Percentiles rank a stretch among this genome's conserved stretches.
Evolutionary conservation across 1,140 invertebrate species (phyloP).

Genomic region (Drosophila ficusphila): DNA sequence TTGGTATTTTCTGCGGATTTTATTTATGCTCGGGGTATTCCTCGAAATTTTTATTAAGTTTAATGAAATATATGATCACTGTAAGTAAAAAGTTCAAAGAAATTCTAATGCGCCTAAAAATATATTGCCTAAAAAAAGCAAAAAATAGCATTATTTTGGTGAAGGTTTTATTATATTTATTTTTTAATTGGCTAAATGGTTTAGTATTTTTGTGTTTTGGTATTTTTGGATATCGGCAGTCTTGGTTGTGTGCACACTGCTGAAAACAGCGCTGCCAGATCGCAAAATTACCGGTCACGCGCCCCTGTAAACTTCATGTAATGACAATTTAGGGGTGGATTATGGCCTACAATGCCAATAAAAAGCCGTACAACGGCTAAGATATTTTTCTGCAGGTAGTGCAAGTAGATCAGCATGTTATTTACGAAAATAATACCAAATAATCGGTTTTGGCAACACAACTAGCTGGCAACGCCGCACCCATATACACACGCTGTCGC

Average conservation of each 20-base stretch:
- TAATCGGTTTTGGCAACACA: background rate
- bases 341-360: background rate
- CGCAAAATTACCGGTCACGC: background rate
- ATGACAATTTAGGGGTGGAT: too few species aligned
- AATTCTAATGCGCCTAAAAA: too few species aligned
- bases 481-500: slow-evolving; percentile 59
- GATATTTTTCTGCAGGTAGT: background rate
- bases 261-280: background rate
- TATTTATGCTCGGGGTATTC: too few species aligned
- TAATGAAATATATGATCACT: too few species aligned
- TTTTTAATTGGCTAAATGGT: too few species aligned
- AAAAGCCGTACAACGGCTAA: background rate
- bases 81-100: too few species aligned
- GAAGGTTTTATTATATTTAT: too few species aligned
- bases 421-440: background rate
- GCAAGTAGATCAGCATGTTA: too few species aligned
- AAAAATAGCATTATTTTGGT: too few species aligned
- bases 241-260: background rate
- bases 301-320: background rate
- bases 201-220: background rate
- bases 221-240: background rate
- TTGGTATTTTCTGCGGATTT: background rate
- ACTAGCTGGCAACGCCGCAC: slow-evolving; percentile 49
- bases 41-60: background rate
- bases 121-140: too few species aligned